phyloP scores from a whole-genome alignment of 2,797 vertebrate genomes.

The Lithobates sylvaticus region DNA sequence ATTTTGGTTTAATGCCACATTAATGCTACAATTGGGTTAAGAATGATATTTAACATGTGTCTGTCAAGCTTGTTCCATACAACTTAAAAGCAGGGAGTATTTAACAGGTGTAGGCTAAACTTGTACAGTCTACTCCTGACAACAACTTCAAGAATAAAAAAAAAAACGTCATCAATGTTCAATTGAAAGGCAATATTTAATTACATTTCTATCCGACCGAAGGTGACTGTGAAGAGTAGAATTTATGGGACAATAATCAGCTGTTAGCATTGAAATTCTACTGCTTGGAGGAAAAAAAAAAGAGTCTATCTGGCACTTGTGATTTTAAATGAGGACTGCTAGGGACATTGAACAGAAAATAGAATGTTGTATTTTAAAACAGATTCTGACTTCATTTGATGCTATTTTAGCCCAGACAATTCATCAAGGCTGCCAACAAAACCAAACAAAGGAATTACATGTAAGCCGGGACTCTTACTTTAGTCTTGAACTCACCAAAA shows the following conservation, averaged over 20 bases:
- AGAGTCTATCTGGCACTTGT: constrained; percentile 51
- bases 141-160: constrained; percentile 15
- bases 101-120: constrained; percentile 76
- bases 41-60: constrained; percentile 79
- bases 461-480: constrained; percentile 64
- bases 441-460: constrained; percentile 73
- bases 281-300: not conserved
- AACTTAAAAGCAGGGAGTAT: constrained; percentile 73
- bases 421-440: constrained; percentile 72
- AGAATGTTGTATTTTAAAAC: constrained; percentile 68
- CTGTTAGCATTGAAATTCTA: constrained; percentile 4
- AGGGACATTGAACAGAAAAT: constrained; percentile 68
- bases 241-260: constrained; percentile 43
- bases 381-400: constrained; percentile 71
- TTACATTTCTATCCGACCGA: constrained; percentile 45
- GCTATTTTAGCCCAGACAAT: constrained; percentile 74
- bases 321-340: constrained; percentile 68
- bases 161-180: constrained; percentile 65
- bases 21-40: constrained; percentile 69
- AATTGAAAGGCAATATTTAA: constrained; percentile 68
- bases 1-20: constrained; percentile 77
- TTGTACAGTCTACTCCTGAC: constrained; percentile 57
- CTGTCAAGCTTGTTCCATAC: constrained; percentile 70
- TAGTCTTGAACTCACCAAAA: constrained; percentile 65
- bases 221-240: constrained; percentile 65